Base-by-base conservation (phyloP, 2,113 vertebrate genomes). In the Oreochromis tanganicae region DNA sequence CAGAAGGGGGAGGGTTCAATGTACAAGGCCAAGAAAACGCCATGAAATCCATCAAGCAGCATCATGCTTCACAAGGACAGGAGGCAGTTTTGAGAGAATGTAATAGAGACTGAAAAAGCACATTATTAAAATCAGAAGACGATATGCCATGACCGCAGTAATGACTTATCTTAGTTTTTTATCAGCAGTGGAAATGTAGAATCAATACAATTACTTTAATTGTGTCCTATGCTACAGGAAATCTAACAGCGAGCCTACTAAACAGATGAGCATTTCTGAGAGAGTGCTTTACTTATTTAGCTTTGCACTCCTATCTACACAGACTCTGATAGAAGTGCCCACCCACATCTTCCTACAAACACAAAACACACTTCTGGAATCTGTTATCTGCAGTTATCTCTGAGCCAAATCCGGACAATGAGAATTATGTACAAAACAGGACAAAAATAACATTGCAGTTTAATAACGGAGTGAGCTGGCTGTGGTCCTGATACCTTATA, bases 1-100 rank as follows among this genome's bases (percentile, higher is more conserved):
- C 84, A 81, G 63, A 88, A 87, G 89, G 81, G 73, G 82, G 81
- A 92, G 52, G 85, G 71, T 87, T 90, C 56, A 54, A 4, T 75
- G 86, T 46, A 81, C 91, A 93, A 94, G 94, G 93, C 92, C 88
- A 87, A 73, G 71, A 89, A 59, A 61, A 61, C 46, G 8, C 63
- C 38, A 48, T 86, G 85, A 88, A 89, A 93, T 88, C 85, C 85
- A 87, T 94, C 80, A 85, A 36, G 48, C 66, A 46, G 32, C 13
- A 73, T 55, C 80, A 24, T 16, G 19, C 68, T 80, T 61, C 5
- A 84, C 75, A 82, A 88, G 85, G 85, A 86, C 80, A 71, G 59
- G 34, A 82, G 61, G 32, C 43, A 32, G 83, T 81, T 66, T 87
- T 50, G 73, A 79, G 17, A 79, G 19, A 66, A 12, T 4, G 29